These are phyloP conservation scores for Solenodon paradoxus DNA, from an alignment of 2,113 vertebrate species.

Conservation along the genomic window DNA sequence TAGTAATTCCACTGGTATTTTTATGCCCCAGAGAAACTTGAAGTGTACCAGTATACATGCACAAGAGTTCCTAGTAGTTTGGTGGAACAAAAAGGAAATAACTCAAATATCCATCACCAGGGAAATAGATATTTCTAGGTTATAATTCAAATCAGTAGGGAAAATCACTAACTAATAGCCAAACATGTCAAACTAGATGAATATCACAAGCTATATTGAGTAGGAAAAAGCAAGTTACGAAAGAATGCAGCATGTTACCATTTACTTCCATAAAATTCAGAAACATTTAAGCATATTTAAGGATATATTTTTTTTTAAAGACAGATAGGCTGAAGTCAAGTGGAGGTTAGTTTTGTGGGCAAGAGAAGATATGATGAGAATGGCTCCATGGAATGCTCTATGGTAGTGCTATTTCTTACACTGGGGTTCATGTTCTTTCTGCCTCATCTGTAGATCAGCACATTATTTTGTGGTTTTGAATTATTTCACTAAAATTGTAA, in stretches of 20 bases:
- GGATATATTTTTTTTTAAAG: neutral
- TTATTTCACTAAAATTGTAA: neutral
- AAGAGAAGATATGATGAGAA: neutral
- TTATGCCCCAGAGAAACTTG: neutral
- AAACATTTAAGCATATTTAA: neutral
- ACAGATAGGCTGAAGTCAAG: neutral
- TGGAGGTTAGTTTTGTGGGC: neutral
- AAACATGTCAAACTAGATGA: neutral
- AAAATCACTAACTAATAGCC: neutral
- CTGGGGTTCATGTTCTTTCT: neutral
- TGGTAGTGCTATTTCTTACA: neutral
- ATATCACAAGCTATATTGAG: neutral
- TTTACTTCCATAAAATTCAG: neutral
- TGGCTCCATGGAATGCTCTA: accelerated
- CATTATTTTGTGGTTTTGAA: neutral
- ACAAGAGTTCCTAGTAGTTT: neutral
- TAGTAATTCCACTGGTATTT: neutral
- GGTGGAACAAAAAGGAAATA: neutral
- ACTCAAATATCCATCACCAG: neutral
- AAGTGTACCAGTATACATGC: neutral
- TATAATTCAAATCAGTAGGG: neutral
- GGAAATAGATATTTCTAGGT: neutral
- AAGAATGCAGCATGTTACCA: neutral
- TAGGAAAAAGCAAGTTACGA: neutral
- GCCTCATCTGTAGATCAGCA: neutral